A percentile compares a stretch with the other conserved stretches of the same genome.
Evolutionary conservation across 1,140 invertebrate species (phyloP).

Genomic region (Bombus huntii): DNA sequence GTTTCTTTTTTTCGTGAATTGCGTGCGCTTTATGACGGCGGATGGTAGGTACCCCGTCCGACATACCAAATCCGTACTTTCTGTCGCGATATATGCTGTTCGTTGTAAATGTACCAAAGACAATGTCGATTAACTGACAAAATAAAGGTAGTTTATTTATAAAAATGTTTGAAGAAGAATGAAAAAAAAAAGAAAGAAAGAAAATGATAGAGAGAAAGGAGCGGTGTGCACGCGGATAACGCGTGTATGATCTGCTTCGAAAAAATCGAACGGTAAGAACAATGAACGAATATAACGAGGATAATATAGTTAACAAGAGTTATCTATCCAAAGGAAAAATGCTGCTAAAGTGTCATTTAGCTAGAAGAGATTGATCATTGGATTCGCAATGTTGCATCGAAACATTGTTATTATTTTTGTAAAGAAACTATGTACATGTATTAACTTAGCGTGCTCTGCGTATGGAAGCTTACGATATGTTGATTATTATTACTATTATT

Average conservation of each 20-base stretch:
- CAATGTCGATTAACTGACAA: constrained; percentile 77
- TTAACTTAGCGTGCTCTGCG: constrained; percentile 77
- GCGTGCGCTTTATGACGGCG: constrained; percentile 64
- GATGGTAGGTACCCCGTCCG: constrained; percentile 69
- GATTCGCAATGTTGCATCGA: constrained; percentile 76
- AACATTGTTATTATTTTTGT: constrained; percentile 82
- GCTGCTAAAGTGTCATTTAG: constrained; percentile 68
- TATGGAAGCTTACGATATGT: constrained; percentile 78
- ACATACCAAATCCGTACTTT: constrained; percentile 66
- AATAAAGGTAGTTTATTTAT: constrained; percentile 65
- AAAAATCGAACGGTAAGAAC: not conserved
- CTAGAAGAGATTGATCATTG: constrained; percentile 69
- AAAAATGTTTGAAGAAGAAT: constrained; percentile 36
- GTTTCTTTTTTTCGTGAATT: constrained; percentile 31
- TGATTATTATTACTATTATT: constrained; percentile 77
- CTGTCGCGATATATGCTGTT: constrained; percentile 76
- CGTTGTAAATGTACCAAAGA: constrained; percentile 82
- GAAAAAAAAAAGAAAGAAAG: constrained; percentile 16
- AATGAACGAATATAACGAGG: constrained; percentile 11
- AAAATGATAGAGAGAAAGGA: not conserved
- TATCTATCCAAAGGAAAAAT: constrained; percentile 53
- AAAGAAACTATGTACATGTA: constrained; percentile 79
- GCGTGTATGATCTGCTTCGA: not conserved
- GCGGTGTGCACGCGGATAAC: not conserved
- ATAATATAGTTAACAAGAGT: constrained; percentile 33